Evolutionary conservation across 2,888 invertebrate species (phyloP).

Genomic region (Thyatira batis): DNA sequence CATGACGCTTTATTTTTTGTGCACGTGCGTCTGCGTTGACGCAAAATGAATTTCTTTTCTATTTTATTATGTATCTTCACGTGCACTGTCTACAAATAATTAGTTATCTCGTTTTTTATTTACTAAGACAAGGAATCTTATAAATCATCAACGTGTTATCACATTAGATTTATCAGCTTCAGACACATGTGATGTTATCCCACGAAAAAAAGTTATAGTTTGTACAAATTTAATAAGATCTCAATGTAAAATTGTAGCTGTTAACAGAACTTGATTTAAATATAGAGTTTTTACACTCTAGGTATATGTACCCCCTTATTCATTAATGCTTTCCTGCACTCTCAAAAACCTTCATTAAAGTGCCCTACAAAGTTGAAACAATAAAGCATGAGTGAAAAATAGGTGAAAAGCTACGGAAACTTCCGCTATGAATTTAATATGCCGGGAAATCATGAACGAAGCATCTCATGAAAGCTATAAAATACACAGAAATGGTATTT

Average conservation of each 20-base stretch:
- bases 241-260: too few species aligned
- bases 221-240: too few species aligned
- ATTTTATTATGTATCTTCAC: slow-evolving; percentile 14
- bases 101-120: too few species aligned
- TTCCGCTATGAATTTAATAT: slow-evolving; percentile 44
- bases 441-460: slow-evolving; percentile 23
- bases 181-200: too few species aligned
- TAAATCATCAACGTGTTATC: too few species aligned
- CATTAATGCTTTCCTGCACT: too few species aligned
- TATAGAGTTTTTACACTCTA: too few species aligned
- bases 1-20: slow-evolving; percentile 14
- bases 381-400: slow-evolving; percentile 27
- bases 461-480: slow-evolving; percentile 43
- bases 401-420: slow-evolving; percentile 30
- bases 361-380: slow-evolving; percentile 23
- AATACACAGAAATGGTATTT: slow-evolving; percentile 50
- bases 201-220: too few species aligned
- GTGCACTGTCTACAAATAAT: neutral
- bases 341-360: neutral
- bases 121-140: too few species aligned
- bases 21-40: slow-evolving; percentile 37
- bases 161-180: too few species aligned
- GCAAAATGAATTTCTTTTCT: slow-evolving; percentile 30
- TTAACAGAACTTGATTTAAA: too few species aligned
- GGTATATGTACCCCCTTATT: too few species aligned